A percentile compares a stretch with the other conserved stretches of the same genome.
Conservation (phyloP, 2,888 invertebrate species). For the Chelonus formosanus region DNA sequence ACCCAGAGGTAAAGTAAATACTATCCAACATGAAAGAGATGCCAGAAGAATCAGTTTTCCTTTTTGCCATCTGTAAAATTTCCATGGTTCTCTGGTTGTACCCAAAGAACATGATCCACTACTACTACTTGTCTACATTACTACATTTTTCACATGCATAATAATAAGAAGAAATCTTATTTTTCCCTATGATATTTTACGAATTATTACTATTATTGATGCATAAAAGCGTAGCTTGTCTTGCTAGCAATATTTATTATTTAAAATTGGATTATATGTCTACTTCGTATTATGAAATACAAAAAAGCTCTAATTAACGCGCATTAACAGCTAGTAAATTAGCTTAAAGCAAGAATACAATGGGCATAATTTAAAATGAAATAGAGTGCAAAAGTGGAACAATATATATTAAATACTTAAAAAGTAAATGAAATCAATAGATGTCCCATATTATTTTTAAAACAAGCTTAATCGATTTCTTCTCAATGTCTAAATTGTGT, state of each 20-base stretch:
- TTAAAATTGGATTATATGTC: too few species aligned
- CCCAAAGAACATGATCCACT: constrained; percentile 44
- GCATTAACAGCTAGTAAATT: too few species aligned
- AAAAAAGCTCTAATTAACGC: too few species aligned
- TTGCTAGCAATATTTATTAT: too few species aligned
- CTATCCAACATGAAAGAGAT: constrained; percentile 93
- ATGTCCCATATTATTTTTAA: background rate
- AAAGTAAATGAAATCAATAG: background rate
- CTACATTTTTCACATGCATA: constrained; percentile 38
- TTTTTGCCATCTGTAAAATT: constrained; percentile 75
- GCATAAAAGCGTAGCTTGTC: too few species aligned
- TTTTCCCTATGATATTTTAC: too few species aligned
- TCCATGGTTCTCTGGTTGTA: constrained; percentile 43
- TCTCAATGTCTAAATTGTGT: constrained; percentile 1
- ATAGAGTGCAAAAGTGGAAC: too few species aligned
- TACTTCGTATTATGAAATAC: too few species aligned
- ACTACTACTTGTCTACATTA: constrained; percentile 40
- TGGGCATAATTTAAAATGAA: too few species aligned
- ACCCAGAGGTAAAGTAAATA: constrained; percentile 94
- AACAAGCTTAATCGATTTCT: constrained; percentile 5
- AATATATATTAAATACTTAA: background rate
- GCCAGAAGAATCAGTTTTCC: constrained; percentile 88
- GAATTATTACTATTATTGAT: too few species aligned
- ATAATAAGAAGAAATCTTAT: constrained; percentile 1
- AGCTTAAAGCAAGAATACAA: too few species aligned